phyloP scores from a whole-genome alignment of 2,113 vertebrate species.

The Hyperopisus bebe region DNA sequence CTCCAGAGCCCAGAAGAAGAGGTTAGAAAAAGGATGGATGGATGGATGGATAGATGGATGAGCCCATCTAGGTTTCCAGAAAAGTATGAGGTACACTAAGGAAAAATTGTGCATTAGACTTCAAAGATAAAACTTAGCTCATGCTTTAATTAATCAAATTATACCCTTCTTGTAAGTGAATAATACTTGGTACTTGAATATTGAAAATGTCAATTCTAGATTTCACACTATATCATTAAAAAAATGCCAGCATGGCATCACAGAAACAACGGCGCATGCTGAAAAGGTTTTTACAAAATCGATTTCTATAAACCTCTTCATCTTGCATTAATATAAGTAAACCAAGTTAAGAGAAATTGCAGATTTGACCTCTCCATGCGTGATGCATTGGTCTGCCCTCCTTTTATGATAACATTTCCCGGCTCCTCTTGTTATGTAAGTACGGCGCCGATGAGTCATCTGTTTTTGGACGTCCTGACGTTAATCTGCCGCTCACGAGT shows the following conservation, averaged over 20 bases:
- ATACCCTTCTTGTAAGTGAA: not conserved
- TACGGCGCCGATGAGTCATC: slow-evolving; percentile 53
- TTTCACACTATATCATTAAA: not conserved
- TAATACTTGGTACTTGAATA: not conserved
- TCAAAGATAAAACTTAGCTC: not conserved
- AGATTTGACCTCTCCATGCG: not conserved
- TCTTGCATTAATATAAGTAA: not conserved
- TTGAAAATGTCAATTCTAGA: not conserved
- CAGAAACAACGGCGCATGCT: not conserved
- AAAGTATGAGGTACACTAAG: not conserved
- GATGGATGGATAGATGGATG: not conserved
- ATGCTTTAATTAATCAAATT: slow-evolving; percentile 1
- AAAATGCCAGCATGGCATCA: not conserved
- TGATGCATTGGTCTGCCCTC: not conserved
- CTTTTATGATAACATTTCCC: slow-evolving; percentile 17
- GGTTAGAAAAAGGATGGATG: not conserved
- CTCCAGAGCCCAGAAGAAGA: not conserved
- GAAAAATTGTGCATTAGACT: not conserved
- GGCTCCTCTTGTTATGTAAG: slow-evolving; percentile 42
- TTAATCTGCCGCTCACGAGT: slow-evolving; percentile 26
- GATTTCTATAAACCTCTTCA: not conserved
- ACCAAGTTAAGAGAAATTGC: not conserved
- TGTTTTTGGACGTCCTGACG: slow-evolving; percentile 37
- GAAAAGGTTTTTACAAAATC: not conserved
- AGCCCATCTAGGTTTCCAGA: not conserved